A percentile compares a stretch with the other conserved stretches of the same genome.
Conservation (phyloP, 2,888 invertebrate species). For the Aelia acuminata region DNA sequence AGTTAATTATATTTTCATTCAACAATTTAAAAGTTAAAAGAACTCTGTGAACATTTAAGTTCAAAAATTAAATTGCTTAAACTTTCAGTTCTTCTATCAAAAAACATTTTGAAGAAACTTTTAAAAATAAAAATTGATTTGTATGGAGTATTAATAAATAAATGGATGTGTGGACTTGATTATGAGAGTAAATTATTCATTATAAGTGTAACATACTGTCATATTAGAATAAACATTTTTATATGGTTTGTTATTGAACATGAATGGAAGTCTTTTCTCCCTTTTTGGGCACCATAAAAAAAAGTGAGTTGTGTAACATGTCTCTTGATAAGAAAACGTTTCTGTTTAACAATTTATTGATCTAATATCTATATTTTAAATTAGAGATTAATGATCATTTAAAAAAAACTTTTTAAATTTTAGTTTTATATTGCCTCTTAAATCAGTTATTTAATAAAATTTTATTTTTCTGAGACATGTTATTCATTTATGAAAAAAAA, state of each 20-base stretch:
- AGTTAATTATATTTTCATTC: neutral
- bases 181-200: neutral
- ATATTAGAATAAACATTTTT: neutral
- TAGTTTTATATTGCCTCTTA: neutral
- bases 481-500: no score
- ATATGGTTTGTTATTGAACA: neutral
- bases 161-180: neutral
- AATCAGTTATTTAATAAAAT: neutral
- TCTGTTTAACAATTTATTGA: neutral
- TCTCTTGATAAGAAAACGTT: neutral
- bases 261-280: neutral
- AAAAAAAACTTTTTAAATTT: no score
- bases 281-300: neutral
- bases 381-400: neutral
- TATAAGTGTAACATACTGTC: neutral
- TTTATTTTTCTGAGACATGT: neutral
- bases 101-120: neutral
- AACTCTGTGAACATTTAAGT: neutral
- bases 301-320: neutral
- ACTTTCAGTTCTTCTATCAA: neutral
- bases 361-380: neutral
- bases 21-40: neutral
- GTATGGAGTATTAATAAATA: neutral
- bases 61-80: neutral
- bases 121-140: neutral